Evolutionary conservation across 2,113 vertebrate species (phyloP).

Genomic region (Herpetotheres cachinnans): DNA sequence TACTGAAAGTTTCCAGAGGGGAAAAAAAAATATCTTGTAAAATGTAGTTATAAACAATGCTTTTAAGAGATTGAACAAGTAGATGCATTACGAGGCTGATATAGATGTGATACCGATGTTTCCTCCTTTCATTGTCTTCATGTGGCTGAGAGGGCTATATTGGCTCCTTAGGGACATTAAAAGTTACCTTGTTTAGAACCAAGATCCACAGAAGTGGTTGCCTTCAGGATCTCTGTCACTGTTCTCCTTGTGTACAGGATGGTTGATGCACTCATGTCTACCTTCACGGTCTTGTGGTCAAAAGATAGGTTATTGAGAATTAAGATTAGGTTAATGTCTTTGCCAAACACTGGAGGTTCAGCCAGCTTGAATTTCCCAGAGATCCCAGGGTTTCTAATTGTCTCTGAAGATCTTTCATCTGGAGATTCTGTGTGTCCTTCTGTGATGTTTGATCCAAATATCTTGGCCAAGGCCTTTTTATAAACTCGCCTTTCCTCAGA

Average conservation of each 20-base stretch:
- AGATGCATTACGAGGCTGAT: neutral
- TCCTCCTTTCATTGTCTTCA: neutral
- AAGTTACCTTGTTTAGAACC: conserved; percentile 69
- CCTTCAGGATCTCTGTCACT: conserved; percentile 73
- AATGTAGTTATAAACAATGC: neutral
- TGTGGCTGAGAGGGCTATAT: neutral
- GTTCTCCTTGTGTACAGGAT: conserved; percentile 74
- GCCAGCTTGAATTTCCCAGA: conserved; percentile 76
- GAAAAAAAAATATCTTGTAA: neutral
- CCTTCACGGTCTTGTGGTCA: conserved; percentile 56
- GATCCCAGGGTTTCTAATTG: conserved; percentile 62
- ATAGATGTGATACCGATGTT: neutral
- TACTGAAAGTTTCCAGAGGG: neutral
- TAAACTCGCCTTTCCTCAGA: conserved; percentile 73
- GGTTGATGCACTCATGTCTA: conserved; percentile 73
- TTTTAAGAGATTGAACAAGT: neutral
- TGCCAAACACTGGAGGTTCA: conserved; percentile 71
- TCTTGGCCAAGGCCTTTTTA: conserved; percentile 65
- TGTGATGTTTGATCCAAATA: conserved; percentile 10
- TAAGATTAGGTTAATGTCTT: conserved; percentile 70
- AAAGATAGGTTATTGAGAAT: conserved; percentile 63
- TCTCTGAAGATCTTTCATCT: neutral
- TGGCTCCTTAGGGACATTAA: neutral
- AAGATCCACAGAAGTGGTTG: conserved; percentile 61
- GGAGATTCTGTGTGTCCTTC: neutral